These are phyloP conservation scores for Columba guinea DNA, from an alignment of 2,797 vertebrate species.

Conservation along the genomic window DNA sequence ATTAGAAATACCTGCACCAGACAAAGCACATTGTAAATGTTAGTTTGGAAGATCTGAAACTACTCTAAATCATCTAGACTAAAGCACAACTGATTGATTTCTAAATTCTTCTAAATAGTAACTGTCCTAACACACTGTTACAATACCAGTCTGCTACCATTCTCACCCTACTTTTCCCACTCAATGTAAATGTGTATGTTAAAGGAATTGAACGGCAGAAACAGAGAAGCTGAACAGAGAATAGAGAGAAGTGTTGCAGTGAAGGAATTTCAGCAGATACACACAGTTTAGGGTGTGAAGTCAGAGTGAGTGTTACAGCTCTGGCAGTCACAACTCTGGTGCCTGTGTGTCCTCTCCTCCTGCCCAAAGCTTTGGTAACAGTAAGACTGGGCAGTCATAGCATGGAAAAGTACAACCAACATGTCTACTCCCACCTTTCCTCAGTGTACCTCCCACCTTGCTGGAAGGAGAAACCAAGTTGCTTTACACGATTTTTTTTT, in stretches of 20 bases:
- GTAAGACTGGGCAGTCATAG: background rate
- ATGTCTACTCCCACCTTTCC: background rate
- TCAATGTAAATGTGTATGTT: background rate
- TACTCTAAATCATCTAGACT: background rate
- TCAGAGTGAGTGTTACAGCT: background rate
- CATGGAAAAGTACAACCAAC: background rate
- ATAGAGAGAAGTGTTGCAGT: background rate
- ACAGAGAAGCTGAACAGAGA: background rate
- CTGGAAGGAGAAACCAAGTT: background rate
- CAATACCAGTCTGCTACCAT: background rate
- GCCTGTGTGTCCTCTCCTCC: background rate
- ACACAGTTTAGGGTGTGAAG: background rate
- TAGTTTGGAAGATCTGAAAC: background rate
- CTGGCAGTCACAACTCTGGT: background rate
- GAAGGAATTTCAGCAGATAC: background rate
- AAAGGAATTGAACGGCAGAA: background rate
- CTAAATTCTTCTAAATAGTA: background rate
- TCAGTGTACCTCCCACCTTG: background rate
- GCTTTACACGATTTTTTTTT: background rate
- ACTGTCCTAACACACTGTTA: background rate
- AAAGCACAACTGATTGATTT: background rate
- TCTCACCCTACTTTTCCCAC: background rate
- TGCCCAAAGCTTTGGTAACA: background rate
- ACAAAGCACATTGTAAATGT: background rate
- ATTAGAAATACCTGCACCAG: background rate